A percentile compares a stretch with the other conserved stretches of the same genome.
Evolutionary conservation across 1,140 invertebrate species (phyloP).

Genomic region (Pogonognathellus flavescens): DNA sequence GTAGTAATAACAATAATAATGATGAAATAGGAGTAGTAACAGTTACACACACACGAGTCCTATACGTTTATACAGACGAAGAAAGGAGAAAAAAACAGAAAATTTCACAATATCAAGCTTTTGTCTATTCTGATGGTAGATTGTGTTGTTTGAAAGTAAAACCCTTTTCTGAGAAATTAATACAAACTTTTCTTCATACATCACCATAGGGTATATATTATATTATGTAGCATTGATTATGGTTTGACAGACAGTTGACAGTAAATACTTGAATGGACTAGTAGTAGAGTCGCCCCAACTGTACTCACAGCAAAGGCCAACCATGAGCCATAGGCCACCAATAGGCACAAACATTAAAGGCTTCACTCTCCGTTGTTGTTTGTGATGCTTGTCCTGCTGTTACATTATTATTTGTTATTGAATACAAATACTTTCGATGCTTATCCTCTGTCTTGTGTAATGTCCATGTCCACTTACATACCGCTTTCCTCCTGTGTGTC

Average conservation of each 20-base stretch:
- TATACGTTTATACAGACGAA: too few species aligned
- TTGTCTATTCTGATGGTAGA: background rate
- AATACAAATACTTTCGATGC: background rate
- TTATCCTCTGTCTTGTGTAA: constrained; percentile 19
- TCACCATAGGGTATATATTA: background rate
- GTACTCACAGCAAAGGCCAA: background rate
- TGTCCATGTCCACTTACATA: constrained; percentile 13
- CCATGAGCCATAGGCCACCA: background rate
- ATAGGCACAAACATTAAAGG: background rate
- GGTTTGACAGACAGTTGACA: constrained; percentile 25
- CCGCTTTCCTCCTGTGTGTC: background rate
- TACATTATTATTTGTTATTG: constrained; percentile 31
- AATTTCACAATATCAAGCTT: background rate
- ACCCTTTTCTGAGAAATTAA: constrained; percentile 13
- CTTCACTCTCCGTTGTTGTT: constrained; percentile 13
- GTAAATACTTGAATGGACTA: constrained; percentile 11
- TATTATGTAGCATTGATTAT: background rate
- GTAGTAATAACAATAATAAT: too few species aligned
- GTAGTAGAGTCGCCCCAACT: background rate
- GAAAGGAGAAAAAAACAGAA: background rate
- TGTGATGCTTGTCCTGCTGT: background rate
- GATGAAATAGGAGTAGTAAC: too few species aligned
- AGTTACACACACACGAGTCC: too few species aligned
- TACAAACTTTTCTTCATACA: background rate
- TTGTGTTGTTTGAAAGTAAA: background rate